These are phyloP conservation scores for Psilopsiagon aurifrons DNA, from an alignment of 2,113 vertebrate genomes.

Conservation along the genomic window DNA sequence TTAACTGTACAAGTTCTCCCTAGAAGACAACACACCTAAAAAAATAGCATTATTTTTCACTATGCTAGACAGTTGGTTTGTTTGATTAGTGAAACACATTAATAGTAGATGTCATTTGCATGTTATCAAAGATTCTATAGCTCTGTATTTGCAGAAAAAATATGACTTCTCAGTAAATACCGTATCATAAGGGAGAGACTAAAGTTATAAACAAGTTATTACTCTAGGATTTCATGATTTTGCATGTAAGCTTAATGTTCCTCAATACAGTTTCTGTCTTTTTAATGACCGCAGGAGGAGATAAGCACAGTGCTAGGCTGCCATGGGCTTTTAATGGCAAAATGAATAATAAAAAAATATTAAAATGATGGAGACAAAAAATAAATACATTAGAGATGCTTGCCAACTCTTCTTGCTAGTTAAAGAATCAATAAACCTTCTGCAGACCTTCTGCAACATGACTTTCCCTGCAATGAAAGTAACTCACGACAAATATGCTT, in stretches of 20 bases:
- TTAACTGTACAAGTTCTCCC: background rate
- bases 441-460: conserved; percentile 4
- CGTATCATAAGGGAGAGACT: conserved; percentile 44
- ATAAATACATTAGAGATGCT: background rate
- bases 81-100: background rate
- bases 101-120: background rate
- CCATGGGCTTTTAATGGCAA: conserved; percentile 37
- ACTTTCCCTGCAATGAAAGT: conserved; percentile 22
- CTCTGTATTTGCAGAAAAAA: background rate
- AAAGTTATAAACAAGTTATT: conserved; percentile 53
- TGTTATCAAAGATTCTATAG: background rate
- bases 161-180: conserved; percentile 1
- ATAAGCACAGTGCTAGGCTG: conserved; percentile 10
- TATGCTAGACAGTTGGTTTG: background rate
- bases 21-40: background rate
- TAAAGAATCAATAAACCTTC: conserved; percentile 31
- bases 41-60: background rate
- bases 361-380: conserved; percentile 12
- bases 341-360: conserved; percentile 47
- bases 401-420: background rate
- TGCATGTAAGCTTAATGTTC: conserved; percentile 36
- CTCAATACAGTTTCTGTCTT: conserved; percentile 45
- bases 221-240: conserved; percentile 42
- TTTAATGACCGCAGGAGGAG: conserved; percentile 40
- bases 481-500: background rate